phyloP scores from a whole-genome alignment of 1,140 invertebrate genomes.

The Solenopsis invicta region DNA sequence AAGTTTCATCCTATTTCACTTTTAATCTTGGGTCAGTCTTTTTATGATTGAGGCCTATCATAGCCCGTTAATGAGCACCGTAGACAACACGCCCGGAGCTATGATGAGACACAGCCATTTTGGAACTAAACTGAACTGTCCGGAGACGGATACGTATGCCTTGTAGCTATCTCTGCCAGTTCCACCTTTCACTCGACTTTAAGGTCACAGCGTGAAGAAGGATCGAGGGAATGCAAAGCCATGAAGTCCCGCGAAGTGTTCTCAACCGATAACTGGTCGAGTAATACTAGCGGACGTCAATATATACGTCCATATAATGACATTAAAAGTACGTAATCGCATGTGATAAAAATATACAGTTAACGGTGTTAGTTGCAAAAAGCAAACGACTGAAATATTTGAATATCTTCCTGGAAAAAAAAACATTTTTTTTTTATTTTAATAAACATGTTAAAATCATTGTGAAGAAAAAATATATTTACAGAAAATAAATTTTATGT shows the following conservation, averaged over 20 bases:
- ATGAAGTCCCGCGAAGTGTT: constrained; percentile 2
- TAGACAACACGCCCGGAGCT: constrained; percentile 17
- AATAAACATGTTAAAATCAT: constrained; percentile 12
- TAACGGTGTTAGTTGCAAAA: background rate
- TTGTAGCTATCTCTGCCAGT: constrained; percentile 59
- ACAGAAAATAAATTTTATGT: background rate
- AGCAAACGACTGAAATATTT: background rate
- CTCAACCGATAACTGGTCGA: constrained; percentile 38
- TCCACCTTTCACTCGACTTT: constrained; percentile 73
- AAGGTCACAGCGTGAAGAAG: constrained; percentile 67
- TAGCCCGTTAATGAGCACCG: background rate
- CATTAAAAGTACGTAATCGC: constrained; percentile 6
- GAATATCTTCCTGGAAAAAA: background rate
- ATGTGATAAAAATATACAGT: background rate
- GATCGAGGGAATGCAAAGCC: constrained; percentile 20
- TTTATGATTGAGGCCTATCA: background rate
- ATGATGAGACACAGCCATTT: constrained; percentile 81
- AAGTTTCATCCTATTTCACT: constrained; percentile 64
- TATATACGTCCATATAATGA: background rate
- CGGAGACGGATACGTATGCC: constrained; percentile 54
- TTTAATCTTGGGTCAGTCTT: background rate
- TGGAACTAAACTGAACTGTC: constrained; percentile 75
- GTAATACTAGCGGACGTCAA: constrained; percentile 1
- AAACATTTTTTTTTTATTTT: background rate
- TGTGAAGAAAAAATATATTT: background rate